Evolutionary conservation across 2,888 invertebrate species (phyloP).

Genomic region (Mamestra brassicae): DNA sequence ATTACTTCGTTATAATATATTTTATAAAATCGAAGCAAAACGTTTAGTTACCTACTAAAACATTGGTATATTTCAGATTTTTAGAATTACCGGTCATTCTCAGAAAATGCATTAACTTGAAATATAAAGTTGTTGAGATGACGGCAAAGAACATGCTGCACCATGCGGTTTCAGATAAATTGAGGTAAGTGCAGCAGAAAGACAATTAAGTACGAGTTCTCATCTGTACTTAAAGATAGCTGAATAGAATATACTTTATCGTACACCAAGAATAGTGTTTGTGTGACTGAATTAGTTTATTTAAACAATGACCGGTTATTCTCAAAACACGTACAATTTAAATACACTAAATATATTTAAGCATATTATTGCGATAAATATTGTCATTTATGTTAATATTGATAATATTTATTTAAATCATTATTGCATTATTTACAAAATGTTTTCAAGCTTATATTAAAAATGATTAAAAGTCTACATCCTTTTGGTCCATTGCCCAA

Average conservation of each 20-base stretch:
- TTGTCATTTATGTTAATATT: no score
- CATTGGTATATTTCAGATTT: not conserved
- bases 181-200: not conserved
- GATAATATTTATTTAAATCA: no score
- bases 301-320: conserved; percentile 18
- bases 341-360: conserved; percentile 45
- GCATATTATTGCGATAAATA: conserved; percentile 61
- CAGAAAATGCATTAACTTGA: no score
- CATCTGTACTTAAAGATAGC: no score
- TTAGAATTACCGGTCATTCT: conserved; percentile 12
- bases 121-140: not conserved
- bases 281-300: not conserved
- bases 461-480: conserved; percentile 63
- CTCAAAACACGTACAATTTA: conserved; percentile 16
- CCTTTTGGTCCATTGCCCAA: conserved; percentile 74
- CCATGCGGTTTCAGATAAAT: not conserved
- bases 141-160: not conserved
- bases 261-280: not conserved
- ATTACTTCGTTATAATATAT: conserved; percentile 10
- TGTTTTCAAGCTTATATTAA: conserved; percentile 68
- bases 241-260: no score
- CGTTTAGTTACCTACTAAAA: not conserved
- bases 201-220: not conserved
- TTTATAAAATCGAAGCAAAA: conserved; percentile 34
- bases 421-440: conserved; percentile 56